Evolutionary conservation across 2,113 vertebrate genomes (phyloP).

Genomic region (Antigone vipio): DNA sequence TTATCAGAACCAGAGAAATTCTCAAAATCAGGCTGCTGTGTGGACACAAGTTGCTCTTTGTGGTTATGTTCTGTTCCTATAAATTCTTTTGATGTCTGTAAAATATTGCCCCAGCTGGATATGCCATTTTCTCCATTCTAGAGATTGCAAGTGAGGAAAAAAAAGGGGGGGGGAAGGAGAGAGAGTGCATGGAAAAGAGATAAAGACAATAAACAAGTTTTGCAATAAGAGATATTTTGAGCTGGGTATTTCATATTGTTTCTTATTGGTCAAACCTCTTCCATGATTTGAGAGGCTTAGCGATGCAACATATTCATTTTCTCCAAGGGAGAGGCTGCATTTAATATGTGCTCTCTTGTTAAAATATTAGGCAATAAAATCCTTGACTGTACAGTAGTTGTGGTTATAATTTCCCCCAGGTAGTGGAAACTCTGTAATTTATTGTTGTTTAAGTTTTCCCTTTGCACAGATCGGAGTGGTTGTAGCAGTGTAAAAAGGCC

Average conservation of each 20-base stretch:
- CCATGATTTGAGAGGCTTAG: not conserved
- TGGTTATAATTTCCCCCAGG: slow-evolving; percentile 58
- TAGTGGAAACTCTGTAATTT: slow-evolving; percentile 40
- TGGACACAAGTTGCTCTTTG: not conserved
- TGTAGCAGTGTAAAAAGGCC: not conserved
- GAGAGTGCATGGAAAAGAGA: not conserved
- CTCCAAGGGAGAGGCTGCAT: slow-evolving; percentile 18
- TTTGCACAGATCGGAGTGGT: not conserved
- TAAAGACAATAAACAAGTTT: not conserved
- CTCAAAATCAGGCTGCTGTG: not conserved
- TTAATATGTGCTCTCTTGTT: slow-evolving; percentile 41
- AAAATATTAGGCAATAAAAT: slow-evolving; percentile 67
- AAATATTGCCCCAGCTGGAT: slow-evolving; percentile 24
- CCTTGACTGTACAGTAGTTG: slow-evolving; percentile 19
- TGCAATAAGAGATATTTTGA: slow-evolving; percentile 11
- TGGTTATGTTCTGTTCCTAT: not conserved
- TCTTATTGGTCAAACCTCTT: not conserved
- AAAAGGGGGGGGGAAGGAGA: not conserved
- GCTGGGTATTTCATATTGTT: not conserved
- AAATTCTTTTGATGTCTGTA: not conserved
- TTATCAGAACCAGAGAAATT: not conserved
- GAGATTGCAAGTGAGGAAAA: not conserved
- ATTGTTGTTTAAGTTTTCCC: not conserved
- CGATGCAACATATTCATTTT: slow-evolving; percentile 35
- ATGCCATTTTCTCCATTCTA: slow-evolving; percentile 6